Conservation (phyloP, 2,797 vertebrate genomes). For the Ibycter americanus region DNA sequence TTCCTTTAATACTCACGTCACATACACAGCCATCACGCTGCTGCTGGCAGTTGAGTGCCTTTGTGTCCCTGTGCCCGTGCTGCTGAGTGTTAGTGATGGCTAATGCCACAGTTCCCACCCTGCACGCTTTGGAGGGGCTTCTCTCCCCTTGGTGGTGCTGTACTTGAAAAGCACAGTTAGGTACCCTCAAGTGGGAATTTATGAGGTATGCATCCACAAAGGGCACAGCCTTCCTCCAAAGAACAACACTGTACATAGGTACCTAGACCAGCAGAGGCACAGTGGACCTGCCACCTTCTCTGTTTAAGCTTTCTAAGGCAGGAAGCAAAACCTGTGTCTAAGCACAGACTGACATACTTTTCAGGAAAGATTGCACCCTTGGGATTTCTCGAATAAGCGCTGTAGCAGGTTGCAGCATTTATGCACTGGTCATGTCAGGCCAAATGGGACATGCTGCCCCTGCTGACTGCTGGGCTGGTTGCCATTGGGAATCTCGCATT, state of each 20-base stretch:
- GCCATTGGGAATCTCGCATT: not conserved
- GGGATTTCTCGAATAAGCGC: not conserved
- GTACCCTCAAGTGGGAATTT: not conserved
- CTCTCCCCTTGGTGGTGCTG: not conserved
- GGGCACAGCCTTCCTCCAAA: not conserved
- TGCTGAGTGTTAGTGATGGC: not conserved
- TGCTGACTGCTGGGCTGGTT: constrained; percentile 27
- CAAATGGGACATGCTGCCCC: constrained; percentile 15
- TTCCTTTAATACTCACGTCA: not conserved
- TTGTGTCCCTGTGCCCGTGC: not conserved
- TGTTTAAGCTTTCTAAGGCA: not conserved
- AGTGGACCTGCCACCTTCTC: not conserved
- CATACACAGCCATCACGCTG: not conserved
- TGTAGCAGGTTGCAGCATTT: constrained; percentile 27
- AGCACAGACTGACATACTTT: not conserved
- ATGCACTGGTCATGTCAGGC: not conserved
- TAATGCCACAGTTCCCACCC: not conserved
- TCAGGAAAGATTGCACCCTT: not conserved
- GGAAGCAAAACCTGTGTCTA: not conserved
- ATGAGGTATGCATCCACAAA: accelerated
- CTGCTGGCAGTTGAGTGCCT: not conserved
- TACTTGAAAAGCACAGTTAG: not conserved
- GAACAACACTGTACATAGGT: accelerated
- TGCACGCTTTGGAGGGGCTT: not conserved
- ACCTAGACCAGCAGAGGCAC: not conserved